Evolutionary conservation across 2,888 invertebrate species (phyloP), one percentile per base, ranked within the genome.

Genomic region (Ormyrus rosae): DNA sequence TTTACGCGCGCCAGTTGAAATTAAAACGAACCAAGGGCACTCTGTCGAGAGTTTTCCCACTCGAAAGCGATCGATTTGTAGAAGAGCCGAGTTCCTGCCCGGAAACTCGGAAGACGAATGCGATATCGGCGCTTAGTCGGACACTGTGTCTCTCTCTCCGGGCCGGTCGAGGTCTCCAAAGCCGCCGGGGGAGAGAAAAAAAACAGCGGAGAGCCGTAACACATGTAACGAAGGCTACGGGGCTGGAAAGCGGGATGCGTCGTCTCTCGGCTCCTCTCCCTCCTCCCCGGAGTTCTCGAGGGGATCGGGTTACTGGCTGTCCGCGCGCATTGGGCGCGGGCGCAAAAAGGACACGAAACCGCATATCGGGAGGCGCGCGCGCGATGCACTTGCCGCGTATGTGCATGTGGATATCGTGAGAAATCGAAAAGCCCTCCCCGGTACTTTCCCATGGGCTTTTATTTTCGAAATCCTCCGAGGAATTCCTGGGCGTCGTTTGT

Each of bases 291-390:
- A 72, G 78, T 83, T 85, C 84, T 84, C 83, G 84, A 82, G 83
- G 83, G 78, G 84, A 83, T 87, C 87, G 81, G 83, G 86, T 88
- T 87, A 78, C 81, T 84, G 82, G 70, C 50, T 63, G 13, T 13
- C 45, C 61, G 46, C 60, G 60, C 1, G 67, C 77, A 34, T 34
- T 34, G 34, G 34, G 34, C 34, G 34, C 34, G 3, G 34, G 83
- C 84, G 87, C 85, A 86, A 86, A 88, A 87, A 85, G 85, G 84
- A 83, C 81, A 81, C 79, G 85, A 87, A 86, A 87, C 86, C 86
- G 82, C 85, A 84, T 73, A 73, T 64, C 75, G 34, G 71, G 64
- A 55, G 71, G 78, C 78, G 71, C 71, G 71, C 51, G 58, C 46
- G 71, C 51, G 58, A 19, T 46, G 13, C 13, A 51, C 75, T 53